These are phyloP conservation scores for Cercopithecus hamlyni DNA, from an alignment of 2,797 vertebrate genomes.

Conservation along the genomic window DNA sequence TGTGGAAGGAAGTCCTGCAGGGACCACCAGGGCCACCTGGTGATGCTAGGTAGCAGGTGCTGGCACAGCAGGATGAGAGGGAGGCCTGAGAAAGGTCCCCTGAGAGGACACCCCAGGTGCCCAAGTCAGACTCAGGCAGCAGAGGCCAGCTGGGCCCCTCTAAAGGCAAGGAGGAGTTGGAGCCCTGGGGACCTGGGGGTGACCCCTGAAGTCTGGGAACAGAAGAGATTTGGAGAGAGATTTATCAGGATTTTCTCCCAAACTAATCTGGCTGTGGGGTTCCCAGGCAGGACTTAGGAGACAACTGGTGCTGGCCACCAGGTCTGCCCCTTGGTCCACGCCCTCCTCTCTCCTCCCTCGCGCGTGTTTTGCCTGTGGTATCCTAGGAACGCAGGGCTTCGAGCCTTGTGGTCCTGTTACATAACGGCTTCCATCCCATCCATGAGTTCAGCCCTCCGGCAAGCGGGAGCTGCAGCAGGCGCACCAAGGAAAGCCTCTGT, in stretches of 20 bases:
- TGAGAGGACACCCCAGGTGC: neutral
- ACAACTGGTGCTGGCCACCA: neutral
- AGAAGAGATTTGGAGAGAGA: neutral
- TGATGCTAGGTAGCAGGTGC: neutral
- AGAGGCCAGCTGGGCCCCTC: neutral
- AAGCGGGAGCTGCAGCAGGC: neutral
- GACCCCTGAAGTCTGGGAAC: neutral
- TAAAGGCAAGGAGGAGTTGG: neutral
- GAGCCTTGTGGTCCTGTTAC: slow-evolving; percentile 70
- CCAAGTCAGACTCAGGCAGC: neutral
- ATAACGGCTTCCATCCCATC: slow-evolving; percentile 68
- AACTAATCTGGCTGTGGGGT: neutral
- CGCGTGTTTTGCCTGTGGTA: slow-evolving; percentile 61
- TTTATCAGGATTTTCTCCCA: neutral
- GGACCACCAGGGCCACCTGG: neutral
- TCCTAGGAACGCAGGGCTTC: slow-evolving; percentile 68
- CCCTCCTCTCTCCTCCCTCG: neutral
- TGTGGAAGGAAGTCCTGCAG: neutral
- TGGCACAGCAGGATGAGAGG: neutral
- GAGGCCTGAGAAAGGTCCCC: neutral
- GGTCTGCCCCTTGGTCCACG: neutral
- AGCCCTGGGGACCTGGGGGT: neutral
- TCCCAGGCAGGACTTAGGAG: neutral
- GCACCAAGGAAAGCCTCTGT: neutral
- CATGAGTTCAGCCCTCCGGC: slow-evolving; percentile 42